These are phyloP conservation scores for Brachypterus glaber DNA, from an alignment of 2,888 invertebrate species.

Conservation along the genomic window DNA sequence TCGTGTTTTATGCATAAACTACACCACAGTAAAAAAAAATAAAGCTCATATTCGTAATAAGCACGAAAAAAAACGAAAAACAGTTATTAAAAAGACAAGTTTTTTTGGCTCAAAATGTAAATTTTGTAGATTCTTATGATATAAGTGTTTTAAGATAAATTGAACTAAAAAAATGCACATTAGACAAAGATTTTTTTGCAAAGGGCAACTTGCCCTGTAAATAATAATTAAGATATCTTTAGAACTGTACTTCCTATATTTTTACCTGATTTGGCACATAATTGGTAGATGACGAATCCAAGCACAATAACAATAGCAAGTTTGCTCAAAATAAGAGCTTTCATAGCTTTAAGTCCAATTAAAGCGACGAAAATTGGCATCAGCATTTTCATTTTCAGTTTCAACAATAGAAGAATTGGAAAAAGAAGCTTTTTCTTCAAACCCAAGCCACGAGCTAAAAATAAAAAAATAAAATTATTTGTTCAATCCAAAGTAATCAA, in stretches of 20 bases:
- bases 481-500: not conserved
- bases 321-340: conserved; percentile 76
- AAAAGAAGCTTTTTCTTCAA: conserved; percentile 76
- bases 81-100: no score
- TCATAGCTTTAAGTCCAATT: conserved; percentile 72
- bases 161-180: no score
- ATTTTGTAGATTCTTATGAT: no score
- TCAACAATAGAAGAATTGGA: conserved; percentile 67
- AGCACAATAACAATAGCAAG: conserved; percentile 71
- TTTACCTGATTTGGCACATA: conserved; percentile 69
- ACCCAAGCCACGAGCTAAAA: conserved; percentile 60
- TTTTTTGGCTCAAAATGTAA: no score
- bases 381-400: conserved; percentile 73
- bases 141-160: no score
- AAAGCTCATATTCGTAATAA: no score
- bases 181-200: not conserved
- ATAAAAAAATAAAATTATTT: not conserved
- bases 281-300: conserved; percentile 70
- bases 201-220: no score
- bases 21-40: no score
- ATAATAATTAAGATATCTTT: no score
- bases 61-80: no score
- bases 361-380: conserved; percentile 73
- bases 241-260: no score
- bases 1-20: no score